A percentile compares a stretch with the other conserved stretches of the same genome.
phyloP scores from a whole-genome alignment of 2,797 vertebrate species.

The Ctenochaetus hawaiiensis region DNA sequence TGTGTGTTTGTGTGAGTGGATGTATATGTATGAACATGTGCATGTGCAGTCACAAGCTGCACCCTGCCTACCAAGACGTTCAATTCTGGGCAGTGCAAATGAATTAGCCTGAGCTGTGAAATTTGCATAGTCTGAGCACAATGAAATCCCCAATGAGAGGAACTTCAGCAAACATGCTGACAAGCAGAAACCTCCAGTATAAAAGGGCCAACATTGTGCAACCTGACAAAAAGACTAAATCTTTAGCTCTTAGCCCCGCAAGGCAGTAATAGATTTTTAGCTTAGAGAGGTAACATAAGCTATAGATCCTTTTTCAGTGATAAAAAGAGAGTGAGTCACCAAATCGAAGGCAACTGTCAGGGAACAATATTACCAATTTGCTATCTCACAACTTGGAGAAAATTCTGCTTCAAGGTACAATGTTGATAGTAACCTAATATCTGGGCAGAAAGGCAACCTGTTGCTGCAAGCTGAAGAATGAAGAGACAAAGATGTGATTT shows the following conservation, averaged over 20 bases:
- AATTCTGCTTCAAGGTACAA: constrained; percentile 2
- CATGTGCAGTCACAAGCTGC: constrained; percentile 28
- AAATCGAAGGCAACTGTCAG: constrained; percentile 60
- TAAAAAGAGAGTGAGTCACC: constrained; percentile 66
- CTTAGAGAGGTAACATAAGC: constrained; percentile 78
- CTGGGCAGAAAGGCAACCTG: constrained; percentile 5
- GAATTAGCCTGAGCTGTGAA: constrained; percentile 74
- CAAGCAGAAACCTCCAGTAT: constrained; percentile 75
- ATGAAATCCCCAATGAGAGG: constrained; percentile 81
- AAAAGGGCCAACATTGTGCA: constrained; percentile 75
- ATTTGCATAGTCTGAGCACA: constrained; percentile 81
- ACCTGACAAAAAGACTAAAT: constrained; percentile 83
- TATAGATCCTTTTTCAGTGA: constrained; percentile 71
- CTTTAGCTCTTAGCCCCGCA: constrained; percentile 75
- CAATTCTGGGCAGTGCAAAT: constrained; percentile 66
- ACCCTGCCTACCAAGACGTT: constrained; percentile 58
- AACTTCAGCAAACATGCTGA: constrained; percentile 85
- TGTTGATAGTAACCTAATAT: constrained; percentile 4
- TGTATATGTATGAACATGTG: constrained; percentile 7
- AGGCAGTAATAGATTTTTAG: constrained; percentile 82
- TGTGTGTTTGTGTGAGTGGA: constrained; percentile 24
- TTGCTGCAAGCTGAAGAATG: constrained; percentile 1
- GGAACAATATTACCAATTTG: constrained; percentile 49
- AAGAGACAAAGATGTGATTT: constrained; percentile 7
- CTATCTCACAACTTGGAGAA: constrained; percentile 38